Percentiles rank a stretch among this genome's conserved stretches.
phyloP scores from a whole-genome alignment of 2,888 invertebrate genomes.

The Chrysolina americana region DNA sequence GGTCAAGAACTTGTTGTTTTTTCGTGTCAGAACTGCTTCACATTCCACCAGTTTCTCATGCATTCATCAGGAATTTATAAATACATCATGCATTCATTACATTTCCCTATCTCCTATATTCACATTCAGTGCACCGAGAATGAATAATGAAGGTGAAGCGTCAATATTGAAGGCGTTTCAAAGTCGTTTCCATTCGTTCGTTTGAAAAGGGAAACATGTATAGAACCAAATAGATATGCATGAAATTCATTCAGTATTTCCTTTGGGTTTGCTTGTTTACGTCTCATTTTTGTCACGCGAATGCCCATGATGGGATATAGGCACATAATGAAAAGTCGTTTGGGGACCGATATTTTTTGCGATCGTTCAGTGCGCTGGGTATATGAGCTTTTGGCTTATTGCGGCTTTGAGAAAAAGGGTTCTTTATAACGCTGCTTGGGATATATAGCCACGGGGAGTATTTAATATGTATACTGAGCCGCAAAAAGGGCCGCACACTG shows the following conservation, averaged over 20 bases:
- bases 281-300: slow-evolving; percentile 39
- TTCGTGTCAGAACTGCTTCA: too few species aligned
- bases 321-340: slow-evolving; percentile 46
- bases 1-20: too few species aligned
- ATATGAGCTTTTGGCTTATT: slow-evolving; percentile 31
- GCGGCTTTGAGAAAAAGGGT: background rate
- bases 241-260: slow-evolving; percentile 35
- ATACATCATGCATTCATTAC: too few species aligned
- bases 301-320: slow-evolving; percentile 28
- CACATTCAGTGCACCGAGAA: too few species aligned
- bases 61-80: too few species aligned
- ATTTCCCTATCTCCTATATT: too few species aligned
- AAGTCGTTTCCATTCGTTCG: too few species aligned
- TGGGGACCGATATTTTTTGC: slow-evolving; percentile 47
- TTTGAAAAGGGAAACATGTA: background rate
- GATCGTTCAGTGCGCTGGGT: slow-evolving; percentile 42
- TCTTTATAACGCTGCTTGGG: background rate
- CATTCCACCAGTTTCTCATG: too few species aligned
- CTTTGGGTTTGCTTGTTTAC: slow-evolving; percentile 26
- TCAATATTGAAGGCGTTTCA: too few species aligned
- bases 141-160: too few species aligned
- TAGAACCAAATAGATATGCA: background rate
- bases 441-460: background rate
- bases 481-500: background rate
- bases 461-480: background rate